phyloP scores from a whole-genome alignment of 2,797 vertebrate genomes.

The Manis crassicaudata region DNA sequence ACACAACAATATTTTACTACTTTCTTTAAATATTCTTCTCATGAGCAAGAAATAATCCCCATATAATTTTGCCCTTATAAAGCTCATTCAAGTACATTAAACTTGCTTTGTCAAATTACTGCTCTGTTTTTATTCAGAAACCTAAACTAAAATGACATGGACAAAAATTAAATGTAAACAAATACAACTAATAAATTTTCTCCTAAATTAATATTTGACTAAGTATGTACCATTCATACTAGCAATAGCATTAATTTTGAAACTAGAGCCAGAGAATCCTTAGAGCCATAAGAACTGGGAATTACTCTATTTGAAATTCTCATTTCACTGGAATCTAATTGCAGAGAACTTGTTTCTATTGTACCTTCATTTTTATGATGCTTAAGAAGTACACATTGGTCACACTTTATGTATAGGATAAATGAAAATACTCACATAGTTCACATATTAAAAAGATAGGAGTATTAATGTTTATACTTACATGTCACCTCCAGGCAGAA shows the following conservation, averaged over 20 bases:
- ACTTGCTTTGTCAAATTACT: conserved; percentile 26
- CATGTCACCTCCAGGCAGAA: not conserved
- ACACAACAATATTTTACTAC: not conserved
- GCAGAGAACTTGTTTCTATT: conserved; percentile 1
- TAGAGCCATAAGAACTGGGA: not conserved
- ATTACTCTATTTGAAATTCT: not conserved
- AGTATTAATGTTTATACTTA: not conserved
- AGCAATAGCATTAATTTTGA: conserved; percentile 36
- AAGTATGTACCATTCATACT: not conserved
- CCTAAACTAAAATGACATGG: not conserved
- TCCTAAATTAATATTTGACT: conserved; percentile 29
- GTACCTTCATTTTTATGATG: not conserved
- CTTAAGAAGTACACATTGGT: not conserved
- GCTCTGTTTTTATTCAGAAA: conserved; percentile 19
- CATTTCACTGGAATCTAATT: conserved; percentile 20
- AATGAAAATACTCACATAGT: not conserved
- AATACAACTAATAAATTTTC: not conserved
- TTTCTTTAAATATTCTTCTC: conserved; percentile 17
- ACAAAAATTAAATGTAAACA: conserved; percentile 22
- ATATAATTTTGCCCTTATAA: not conserved
- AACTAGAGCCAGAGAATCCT: conserved; percentile 34
- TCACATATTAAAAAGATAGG: conserved; percentile 3
- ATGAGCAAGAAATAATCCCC: not conserved
- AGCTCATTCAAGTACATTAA: not conserved
- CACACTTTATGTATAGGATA: not conserved